A percentile compares a stretch with the other conserved stretches of the same genome.
These are phyloP conservation scores for Caenorhabditis briggsae DNA, from an alignment of 1,140 invertebrate species.

Conservation along the genomic window DNA sequence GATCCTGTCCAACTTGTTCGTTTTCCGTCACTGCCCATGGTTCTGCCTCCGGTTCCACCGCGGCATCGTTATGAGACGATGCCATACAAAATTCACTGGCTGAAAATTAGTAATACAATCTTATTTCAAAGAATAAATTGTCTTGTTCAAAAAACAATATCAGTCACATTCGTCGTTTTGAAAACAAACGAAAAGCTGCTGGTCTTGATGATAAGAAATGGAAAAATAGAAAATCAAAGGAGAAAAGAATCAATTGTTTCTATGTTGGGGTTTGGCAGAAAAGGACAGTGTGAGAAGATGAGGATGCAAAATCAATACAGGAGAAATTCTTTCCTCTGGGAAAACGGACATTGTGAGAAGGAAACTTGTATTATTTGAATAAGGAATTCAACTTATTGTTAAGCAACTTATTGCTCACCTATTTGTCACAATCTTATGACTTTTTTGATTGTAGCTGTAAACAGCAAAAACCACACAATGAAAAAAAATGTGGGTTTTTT, in stretches of 20 bases:
- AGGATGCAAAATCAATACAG: too few species aligned
- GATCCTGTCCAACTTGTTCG: neutral
- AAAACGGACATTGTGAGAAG: too few species aligned
- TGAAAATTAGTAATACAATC: neutral
- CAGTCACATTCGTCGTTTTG: neutral
- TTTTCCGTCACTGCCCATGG: slow-evolving; percentile 8
- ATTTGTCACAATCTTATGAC: neutral
- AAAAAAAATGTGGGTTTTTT: too few species aligned
- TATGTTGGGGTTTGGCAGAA: neutral
- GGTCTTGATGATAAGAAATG: neutral
- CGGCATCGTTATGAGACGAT: neutral
- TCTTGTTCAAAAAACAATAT: neutral
- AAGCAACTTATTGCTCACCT: neutral
- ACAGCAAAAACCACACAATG: too few species aligned
- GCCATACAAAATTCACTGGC: neutral
- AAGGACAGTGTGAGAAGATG: neutral
- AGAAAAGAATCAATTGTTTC: neutral
- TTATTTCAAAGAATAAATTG: neutral
- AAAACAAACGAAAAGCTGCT: neutral
- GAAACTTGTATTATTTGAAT: too few species aligned
- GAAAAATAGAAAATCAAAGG: slow-evolving; percentile 23
- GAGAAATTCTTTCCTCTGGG: neutral
- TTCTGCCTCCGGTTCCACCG: neutral
- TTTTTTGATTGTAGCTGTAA: neutral
- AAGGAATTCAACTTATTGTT: neutral